Evolutionary conservation across 2,113 vertebrate genomes (phyloP).

Genomic region (Eurystomus gularis): DNA sequence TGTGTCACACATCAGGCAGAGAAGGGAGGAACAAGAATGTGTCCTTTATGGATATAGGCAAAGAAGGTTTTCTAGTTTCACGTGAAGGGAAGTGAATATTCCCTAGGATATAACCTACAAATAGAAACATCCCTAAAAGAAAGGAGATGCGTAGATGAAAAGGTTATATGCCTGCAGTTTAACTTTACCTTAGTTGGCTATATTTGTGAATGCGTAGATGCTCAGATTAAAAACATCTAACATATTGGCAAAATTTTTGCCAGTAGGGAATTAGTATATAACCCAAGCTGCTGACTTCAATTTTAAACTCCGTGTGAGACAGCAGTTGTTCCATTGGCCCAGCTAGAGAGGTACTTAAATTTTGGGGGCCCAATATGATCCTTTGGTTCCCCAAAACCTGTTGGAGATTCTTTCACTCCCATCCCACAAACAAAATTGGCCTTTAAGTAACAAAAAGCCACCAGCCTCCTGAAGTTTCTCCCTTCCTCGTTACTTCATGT

Average conservation of each 20-base stretch:
- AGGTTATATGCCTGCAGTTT: not conserved
- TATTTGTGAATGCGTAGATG: not conserved
- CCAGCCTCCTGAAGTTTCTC: not conserved
- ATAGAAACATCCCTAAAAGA: not conserved
- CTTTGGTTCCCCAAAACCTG: not conserved
- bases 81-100: not conserved
- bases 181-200: not conserved
- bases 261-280: not conserved
- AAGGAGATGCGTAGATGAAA: not conserved
- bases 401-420: not conserved
- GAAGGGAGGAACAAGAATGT: not conserved
- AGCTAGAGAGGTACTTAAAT: not conserved
- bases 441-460: not conserved
- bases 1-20: not conserved
- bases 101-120: not conserved
- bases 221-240: not conserved
- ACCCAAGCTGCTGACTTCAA: not conserved
- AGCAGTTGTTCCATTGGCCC: not conserved
- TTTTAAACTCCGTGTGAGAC: not conserved
- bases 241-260: not conserved
- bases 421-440: not conserved
- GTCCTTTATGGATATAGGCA: not conserved
- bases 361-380: not conserved
- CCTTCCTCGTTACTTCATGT: not conserved
- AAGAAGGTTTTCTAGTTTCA: not conserved